Base-by-base conservation (phyloP, 2,113 vertebrate species). In the Mormyrus lacerda region DNA sequence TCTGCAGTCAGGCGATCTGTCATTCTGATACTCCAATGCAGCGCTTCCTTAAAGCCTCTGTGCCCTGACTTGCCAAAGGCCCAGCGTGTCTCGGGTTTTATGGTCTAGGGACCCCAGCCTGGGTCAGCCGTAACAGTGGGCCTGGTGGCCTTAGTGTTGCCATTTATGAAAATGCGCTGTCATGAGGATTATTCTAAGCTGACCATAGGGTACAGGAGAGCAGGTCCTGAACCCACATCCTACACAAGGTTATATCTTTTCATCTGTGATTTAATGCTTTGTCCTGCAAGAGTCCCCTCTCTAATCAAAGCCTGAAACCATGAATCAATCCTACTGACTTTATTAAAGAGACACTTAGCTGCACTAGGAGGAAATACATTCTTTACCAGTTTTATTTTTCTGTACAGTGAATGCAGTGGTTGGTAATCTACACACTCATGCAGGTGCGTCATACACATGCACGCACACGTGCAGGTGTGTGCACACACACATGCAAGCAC, bases 301-400 rank as follows among this genome's bases (percentile, higher is more conserved):
- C 86, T 53, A 31, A 51, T 47, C 47, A 91, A 61, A 73, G 85
- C 89, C 88, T 88, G 89, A 89, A 91, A 86, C 48, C n/a, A n/a
- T 31, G 21, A 87, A 51, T 87, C 90, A 88, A 61, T 91, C 91
- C 93, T 93, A 91, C 92, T 91, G 90, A 85, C 90, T 90, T 90
- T 84, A 90, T 92, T 90, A 90, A 92, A 92, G 92, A 93, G 6
- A 69, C 92, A 93, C 93, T 93, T 94, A 58, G 17, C 15, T 31
- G 47, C 55, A 87, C 24, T 17, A 24, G 47, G 44, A 50, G 47
- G 19, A 85, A 51, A 27, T 85, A 13, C 35, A 24, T 85, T 50
- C n/a, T 50, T 7, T 17, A 27, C 44, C 45, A 51, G 27, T 47
- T n/a, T 35, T 21, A 15, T 9, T 15, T 53, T 51, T 35, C n/a